phyloP scores from a whole-genome alignment of 2,888 invertebrate species.

The Periphyllus acericola region DNA sequence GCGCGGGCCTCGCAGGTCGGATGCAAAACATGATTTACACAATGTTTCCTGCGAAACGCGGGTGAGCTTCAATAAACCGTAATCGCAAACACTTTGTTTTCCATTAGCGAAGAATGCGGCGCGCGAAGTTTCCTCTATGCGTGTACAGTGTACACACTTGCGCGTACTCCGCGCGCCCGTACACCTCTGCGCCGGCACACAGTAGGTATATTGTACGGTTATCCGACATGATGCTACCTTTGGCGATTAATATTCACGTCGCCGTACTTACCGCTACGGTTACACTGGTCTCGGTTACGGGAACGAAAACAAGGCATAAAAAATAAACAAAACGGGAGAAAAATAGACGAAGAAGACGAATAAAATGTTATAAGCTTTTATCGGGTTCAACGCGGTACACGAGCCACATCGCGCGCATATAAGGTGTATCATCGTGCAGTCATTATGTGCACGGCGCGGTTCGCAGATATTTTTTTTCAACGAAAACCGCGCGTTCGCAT shows the following conservation, averaged over 20 bases:
- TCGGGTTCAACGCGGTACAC: no score
- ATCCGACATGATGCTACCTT: neutral
- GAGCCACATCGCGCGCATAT: no score
- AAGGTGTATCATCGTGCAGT: no score
- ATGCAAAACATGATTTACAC: conserved; percentile 25
- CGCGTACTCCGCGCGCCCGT: no score
- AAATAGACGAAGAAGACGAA: no score
- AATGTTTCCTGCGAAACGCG: conserved; percentile 10
- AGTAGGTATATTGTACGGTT: neutral
- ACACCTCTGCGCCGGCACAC: neutral
- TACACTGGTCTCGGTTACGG: neutral
- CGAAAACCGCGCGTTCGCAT: neutral
- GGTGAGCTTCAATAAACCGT: conserved; percentile 26
- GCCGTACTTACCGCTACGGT: no score
- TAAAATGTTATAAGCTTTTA: no score
- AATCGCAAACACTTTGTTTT: conserved; percentile 58
- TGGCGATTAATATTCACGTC: neutral
- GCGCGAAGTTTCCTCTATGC: neutral
- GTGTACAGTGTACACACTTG: neutral
- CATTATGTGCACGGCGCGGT: no score
- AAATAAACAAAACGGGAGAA: no score
- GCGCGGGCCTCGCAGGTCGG: neutral
- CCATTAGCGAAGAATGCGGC: conserved; percentile 51
- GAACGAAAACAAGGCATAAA: neutral
- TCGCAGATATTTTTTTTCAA: no score